Evolutionary conservation across 1,140 invertebrate species (phyloP), one percentile per base, ranked within the genome.

Genomic region (Teleogryllus occipitalis): DNA sequence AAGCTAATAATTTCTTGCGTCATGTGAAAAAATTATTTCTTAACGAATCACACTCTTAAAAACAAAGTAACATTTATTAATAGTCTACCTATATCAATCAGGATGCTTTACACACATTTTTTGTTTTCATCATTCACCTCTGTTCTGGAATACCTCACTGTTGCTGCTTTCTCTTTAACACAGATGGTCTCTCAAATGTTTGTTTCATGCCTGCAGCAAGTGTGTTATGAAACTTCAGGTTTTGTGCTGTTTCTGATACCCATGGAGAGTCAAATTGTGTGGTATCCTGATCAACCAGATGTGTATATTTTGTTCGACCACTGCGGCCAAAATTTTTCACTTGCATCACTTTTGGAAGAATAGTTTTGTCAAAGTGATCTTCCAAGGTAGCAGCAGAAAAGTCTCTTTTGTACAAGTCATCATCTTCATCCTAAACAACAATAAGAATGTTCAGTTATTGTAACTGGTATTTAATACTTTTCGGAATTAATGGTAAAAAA

Each of bases 241-340:
- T 97, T 82, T 96, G 93, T 2, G 91, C 88, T 7, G 95, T 96
- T 84, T 99, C 97, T 7, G 93, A 92, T 80, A 94, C 93, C 98
- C 98, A 99, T 0, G 97, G 95, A 0, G 97, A 97, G 85, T 99
- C 97, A 85, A 99, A 98, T 82, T 96, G 93, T 0, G 98, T 99
- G 0, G 98, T 99, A 85, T 99, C 98, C 88, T 99, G 98, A 87
- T 99, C 98, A 0, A 99, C 97, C 83, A 99, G 89, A 88, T 99
- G 98, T 7, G 98, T 99, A 86, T 99, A 99, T 85, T 99, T 99
- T 0, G 98, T 99, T 78, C 98, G 91, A 27, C 98, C 98, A 81
- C 98, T 98, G 18, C 98, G 91, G 21, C 98, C 98, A 88, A 99
- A 99, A 88, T 99, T 99, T 87, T 99, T 99, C 0, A 99, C 98